Base-by-base conservation (phyloP, 2,113 vertebrate species). In the Corydoras sp. region DNA sequence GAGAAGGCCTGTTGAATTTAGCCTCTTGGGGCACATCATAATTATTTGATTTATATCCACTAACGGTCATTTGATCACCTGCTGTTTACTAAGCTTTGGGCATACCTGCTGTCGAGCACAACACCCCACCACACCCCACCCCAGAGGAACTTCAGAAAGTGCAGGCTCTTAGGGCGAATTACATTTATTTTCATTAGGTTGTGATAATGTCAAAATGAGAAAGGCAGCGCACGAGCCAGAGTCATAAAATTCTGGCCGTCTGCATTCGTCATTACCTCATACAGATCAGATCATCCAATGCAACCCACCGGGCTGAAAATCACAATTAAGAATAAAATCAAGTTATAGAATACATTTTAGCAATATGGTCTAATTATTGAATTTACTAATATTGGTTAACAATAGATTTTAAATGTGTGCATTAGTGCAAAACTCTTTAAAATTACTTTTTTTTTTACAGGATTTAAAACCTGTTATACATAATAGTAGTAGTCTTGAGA, bases 181-280 rank as follows among this genome's bases (percentile, higher is more conserved):
- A 73, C 74, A 82, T 82, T 79, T 58, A 75, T 79, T 79, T 72
- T 81, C 77, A 79, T 84, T 83, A 81, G 56, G 29, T 64, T 71
- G 58, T 65, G 79, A 81, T 84, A 74, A 77, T 79, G 78, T 79
- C 77, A 78, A 71, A 73, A 69, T 66, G 69, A 80, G 68, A 65
- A 74, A 60, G 77, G 70, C 53, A 35, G 77, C 71, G 56, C 63
- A 62, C 68, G 73, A 81, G 76, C 77, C 77, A 69, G 67, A 72
- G 69, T 70, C 61, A 75, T 79, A 80, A 78, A 80, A 69, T 72
- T 43, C 69, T 58, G 58, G 71, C 68, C 63, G 71, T 74, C 72
- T 72, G 65, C 71, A 74, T 73, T 73, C 63, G 72, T 68, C 80
- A 81, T 81, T 79, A 83, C 74, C 80, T 83, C 82, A 81, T 79